Evolutionary conservation across 1,140 invertebrate genomes (phyloP), one percentile per base, ranked within the genome.

Genomic region (Penaeus japonicus): DNA sequence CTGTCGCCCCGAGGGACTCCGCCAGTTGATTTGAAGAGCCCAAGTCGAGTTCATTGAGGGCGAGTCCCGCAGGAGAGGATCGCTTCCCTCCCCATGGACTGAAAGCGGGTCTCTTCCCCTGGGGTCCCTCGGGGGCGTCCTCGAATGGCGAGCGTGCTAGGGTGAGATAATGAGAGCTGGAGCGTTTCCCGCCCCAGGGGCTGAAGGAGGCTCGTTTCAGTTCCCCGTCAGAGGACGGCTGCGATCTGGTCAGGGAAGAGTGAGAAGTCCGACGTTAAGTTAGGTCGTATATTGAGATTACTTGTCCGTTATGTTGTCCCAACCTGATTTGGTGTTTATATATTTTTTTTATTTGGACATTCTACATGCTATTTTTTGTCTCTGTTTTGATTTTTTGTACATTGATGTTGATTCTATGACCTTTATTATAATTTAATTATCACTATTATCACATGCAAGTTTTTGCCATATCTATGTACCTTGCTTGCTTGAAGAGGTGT

Each of bases 121-220:
- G 22, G 22, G 79, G 22, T 15, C 59, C 54, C 18, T 82, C 10
- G 17, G 27, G 7, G 7, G n/a, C 18, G 27, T 54, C 81, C 39
- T 39, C 39, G 39, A 32, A n/a, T 35, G 73, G 47, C 5, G 30
- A 59, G 53, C 53, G 30, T 22, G 20, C 17, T 30, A 78, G n/a
- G 17, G 53, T 53, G 35, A 59, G 55, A 20, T 39, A 39, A 4
- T 39, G 39, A 57, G 59, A 17, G n/a, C 24, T 47, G 27, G 77
- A 80, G 1, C 35, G 77, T 35, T 87, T 81, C 4, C 85, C 78
- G 53, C 77, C 78, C 85, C 78, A 86, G 5, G 85, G 85, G n/a
- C 62, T 57, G 77, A 86, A 86, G 17, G 85, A 24, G 17, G 85
- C 85, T 12, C 85, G 85, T 59, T 87, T 87, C 59, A 87, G 32